Evolutionary conservation across 2,888 invertebrate species (phyloP).

Genomic region (Cerceris rybyensis): DNA sequence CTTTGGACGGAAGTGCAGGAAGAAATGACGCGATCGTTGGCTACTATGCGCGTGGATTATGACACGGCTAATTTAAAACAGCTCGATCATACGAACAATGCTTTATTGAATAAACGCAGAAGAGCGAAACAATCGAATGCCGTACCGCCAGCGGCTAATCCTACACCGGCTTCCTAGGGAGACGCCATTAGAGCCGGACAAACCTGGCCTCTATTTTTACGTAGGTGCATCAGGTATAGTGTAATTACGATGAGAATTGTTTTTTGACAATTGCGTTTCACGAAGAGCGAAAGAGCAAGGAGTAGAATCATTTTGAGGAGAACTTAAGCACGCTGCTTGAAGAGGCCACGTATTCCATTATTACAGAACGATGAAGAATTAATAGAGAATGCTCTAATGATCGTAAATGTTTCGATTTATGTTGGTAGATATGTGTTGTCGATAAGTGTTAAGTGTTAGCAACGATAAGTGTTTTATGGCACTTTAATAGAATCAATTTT

Average conservation of each 20-base stretch:
- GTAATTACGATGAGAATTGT: slow-evolving; percentile 66
- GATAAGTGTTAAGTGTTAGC: too few species aligned
- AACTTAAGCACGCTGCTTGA: slow-evolving; percentile 6
- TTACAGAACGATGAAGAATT: background rate
- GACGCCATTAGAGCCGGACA: slow-evolving; percentile 49
- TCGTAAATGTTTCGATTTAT: background rate
- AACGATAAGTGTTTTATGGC: too few species aligned
- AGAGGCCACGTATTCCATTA: background rate
- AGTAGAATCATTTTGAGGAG: slow-evolving; percentile 29
- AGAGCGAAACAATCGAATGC: slow-evolving; percentile 62
- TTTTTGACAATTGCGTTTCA: slow-evolving; percentile 63
- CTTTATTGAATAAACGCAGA: slow-evolving; percentile 91
- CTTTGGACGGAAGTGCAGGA: slow-evolving; percentile 99
- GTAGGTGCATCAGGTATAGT: slow-evolving; percentile 67
- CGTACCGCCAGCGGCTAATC: slow-evolving; percentile 65
- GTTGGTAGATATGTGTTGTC: background rate
- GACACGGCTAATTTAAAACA: slow-evolving; percentile 95
- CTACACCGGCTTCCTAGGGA: slow-evolving; percentile 74
- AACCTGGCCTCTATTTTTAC: slow-evolving; percentile 66
- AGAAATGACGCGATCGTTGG: slow-evolving; percentile 98
- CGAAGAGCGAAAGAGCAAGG: slow-evolving; percentile 40
- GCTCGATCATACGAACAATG: slow-evolving; percentile 95
- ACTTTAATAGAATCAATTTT: too few species aligned
- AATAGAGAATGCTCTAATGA: background rate
- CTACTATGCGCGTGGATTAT: slow-evolving; percentile 99